Percentiles rank a stretch among this genome's conserved stretches.
Conservation (phyloP, 1,140 invertebrate genomes). For the Dendrolimus punctatus region DNA sequence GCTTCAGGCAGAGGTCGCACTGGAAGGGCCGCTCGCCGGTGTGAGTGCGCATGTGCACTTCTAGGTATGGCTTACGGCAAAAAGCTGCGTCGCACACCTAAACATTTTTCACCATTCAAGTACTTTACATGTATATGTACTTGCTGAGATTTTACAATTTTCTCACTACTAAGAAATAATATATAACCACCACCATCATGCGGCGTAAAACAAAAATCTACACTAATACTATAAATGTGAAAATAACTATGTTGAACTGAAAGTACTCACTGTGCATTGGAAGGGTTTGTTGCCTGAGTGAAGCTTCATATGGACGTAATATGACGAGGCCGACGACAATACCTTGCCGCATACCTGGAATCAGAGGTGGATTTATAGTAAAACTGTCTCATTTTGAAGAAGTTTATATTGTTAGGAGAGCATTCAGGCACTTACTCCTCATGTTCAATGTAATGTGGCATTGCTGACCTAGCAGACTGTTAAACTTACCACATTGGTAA, state of each 20-base stretch:
- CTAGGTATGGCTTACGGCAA: slow-evolving; percentile 79
- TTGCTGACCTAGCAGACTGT: too few relatives aligned
- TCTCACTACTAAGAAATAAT: too few relatives aligned
- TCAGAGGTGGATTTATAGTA: background rate
- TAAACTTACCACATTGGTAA: too few relatives aligned
- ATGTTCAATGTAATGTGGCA: too few relatives aligned
- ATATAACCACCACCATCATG: too few relatives aligned
- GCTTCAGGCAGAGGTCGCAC: slow-evolving; percentile 78
- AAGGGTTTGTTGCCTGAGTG: slow-evolving; percentile 85
- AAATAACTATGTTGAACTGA: background rate
- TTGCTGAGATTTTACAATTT: too few relatives aligned
- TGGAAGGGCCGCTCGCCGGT: slow-evolving; percentile 80
- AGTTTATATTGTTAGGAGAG: too few relatives aligned
- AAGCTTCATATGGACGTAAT: slow-evolving; percentile 86
- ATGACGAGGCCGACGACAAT: slow-evolving; percentile 81
- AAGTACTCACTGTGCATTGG: slow-evolving; percentile 78
- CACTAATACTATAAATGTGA: too few relatives aligned
- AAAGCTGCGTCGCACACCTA: slow-evolving; percentile 79
- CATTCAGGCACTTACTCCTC: too few relatives aligned
- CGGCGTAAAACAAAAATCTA: too few relatives aligned
- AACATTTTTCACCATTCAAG: background rate
- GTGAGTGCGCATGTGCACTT: slow-evolving; percentile 85
- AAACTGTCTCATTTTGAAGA: too few relatives aligned
- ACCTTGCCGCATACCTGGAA: slow-evolving; percentile 80
- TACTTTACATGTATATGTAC: too few relatives aligned